A percentile compares a stretch with the other conserved stretches of the same genome.
phyloP scores from a whole-genome alignment of 2,113 vertebrate genomes.

The Zosterops lateralis region DNA sequence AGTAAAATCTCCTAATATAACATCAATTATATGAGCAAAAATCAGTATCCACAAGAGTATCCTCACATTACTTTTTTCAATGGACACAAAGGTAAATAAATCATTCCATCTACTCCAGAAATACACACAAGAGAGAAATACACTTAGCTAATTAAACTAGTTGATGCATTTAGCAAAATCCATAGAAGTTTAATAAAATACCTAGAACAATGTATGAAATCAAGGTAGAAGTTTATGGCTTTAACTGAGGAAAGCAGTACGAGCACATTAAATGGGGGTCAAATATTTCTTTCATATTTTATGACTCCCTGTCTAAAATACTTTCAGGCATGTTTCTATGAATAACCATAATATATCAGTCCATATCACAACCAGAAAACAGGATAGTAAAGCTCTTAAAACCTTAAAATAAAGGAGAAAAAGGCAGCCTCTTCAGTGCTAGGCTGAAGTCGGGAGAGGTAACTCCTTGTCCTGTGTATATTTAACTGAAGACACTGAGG shows the following conservation, averaged over 20 bases:
- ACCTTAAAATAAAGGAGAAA: neutral
- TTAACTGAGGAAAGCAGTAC: neutral
- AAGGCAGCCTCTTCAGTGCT: neutral
- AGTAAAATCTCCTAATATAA: neutral
- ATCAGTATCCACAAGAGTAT: neutral
- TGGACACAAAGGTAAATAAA: neutral
- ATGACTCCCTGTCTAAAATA: neutral
- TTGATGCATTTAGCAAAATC: neutral
- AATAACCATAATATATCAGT: neutral
- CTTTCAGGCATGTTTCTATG: neutral
- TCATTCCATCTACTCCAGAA: neutral
- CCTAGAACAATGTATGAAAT: neutral
- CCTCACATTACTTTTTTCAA: neutral
- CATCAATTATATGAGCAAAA: neutral
- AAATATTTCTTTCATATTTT: neutral
- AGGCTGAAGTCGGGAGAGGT: neutral
- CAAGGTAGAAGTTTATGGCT: neutral
- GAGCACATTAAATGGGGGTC: fast-evolving
- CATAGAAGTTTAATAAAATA: neutral
- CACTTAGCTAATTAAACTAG: neutral
- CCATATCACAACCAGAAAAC: neutral
- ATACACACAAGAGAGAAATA: neutral
- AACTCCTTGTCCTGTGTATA: neutral
- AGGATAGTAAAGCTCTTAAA: neutral
- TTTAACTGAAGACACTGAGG: neutral